A percentile compares a stretch with the other conserved stretches of the same genome.
phyloP scores from a whole-genome alignment of 2,797 vertebrate genomes.

The Spinibarbus caldwelli region DNA sequence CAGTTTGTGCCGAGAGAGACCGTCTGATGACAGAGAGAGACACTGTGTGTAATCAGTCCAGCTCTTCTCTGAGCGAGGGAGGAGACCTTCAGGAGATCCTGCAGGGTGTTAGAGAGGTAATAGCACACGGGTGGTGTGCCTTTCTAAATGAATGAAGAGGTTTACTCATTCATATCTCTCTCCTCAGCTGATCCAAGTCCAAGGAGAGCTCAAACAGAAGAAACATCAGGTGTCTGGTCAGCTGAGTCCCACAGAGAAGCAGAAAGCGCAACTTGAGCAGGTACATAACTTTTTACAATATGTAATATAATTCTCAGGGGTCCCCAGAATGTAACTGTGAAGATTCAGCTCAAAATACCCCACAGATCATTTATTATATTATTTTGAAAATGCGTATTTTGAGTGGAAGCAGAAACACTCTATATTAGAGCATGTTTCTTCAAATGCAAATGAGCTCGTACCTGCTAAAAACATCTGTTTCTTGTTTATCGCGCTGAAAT shows the following conservation, averaged over 20 bases:
- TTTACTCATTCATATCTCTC: background rate
- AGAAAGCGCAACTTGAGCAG: constrained; percentile 38
- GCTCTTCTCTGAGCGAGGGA: constrained; percentile 4
- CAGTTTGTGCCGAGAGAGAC: constrained; percentile 11
- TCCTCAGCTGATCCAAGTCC: constrained; percentile 54
- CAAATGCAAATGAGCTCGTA: no score
- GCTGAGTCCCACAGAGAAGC: constrained; percentile 2
- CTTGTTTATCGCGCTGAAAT: no score
- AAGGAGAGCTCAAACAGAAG: constrained; percentile 50
- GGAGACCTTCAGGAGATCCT: constrained; percentile 54
- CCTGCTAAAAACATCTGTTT: no score
- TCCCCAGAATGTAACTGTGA: no score
- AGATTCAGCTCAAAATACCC: no score
- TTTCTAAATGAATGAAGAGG: background rate
- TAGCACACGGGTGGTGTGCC: background rate
- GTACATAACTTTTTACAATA: no score
- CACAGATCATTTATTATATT: no score
- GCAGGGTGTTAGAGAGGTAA: constrained; percentile 57
- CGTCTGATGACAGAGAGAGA: constrained; percentile 5
- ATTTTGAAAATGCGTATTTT: no score
- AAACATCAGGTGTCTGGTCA: constrained; percentile 2
- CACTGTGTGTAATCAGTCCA: background rate
- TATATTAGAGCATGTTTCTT: no score
- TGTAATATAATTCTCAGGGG: no score
- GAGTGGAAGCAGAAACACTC: no score